phyloP scores from a whole-genome alignment of 2,113 vertebrate genomes.

The Hemiprocne comata region DNA sequence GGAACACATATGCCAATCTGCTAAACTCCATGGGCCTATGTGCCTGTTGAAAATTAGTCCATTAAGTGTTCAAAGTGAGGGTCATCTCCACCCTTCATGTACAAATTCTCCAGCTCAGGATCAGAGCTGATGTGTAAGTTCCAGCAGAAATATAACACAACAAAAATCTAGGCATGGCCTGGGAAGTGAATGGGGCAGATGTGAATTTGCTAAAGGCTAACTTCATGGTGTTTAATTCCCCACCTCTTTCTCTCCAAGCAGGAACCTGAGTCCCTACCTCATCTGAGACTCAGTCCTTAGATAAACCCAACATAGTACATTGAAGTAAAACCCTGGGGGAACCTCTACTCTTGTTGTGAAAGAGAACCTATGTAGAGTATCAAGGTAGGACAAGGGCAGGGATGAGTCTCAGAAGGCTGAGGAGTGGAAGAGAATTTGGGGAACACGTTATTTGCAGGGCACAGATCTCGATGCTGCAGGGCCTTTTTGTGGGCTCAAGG shows the following conservation, averaged over 20 bases:
- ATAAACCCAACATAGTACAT: fast-evolving
- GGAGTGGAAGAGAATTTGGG: neutral
- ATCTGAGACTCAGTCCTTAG: neutral
- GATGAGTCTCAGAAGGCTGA: neutral
- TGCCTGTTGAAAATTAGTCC: neutral
- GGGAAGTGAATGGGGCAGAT: neutral
- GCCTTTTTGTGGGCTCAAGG: neutral
- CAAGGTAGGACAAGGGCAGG: neutral
- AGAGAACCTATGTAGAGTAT: neutral
- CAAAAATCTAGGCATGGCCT: neutral
- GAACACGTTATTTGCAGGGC: neutral
- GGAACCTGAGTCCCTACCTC: neutral
- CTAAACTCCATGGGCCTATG: neutral
- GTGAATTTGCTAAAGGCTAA: neutral
- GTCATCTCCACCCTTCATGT: neutral
- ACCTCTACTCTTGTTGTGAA: neutral
- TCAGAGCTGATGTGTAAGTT: neutral
- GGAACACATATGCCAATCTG: neutral
- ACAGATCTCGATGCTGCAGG: neutral
- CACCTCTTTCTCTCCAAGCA: neutral
- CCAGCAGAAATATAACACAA: neutral
- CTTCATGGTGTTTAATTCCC: neutral
- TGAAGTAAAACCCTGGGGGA: neutral
- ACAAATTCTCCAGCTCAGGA: neutral
- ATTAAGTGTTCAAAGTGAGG: neutral